These are phyloP conservation scores for Phalacrocorax carbo DNA, from an alignment of 2,113 vertebrate genomes.

Conservation along the genomic window DNA sequence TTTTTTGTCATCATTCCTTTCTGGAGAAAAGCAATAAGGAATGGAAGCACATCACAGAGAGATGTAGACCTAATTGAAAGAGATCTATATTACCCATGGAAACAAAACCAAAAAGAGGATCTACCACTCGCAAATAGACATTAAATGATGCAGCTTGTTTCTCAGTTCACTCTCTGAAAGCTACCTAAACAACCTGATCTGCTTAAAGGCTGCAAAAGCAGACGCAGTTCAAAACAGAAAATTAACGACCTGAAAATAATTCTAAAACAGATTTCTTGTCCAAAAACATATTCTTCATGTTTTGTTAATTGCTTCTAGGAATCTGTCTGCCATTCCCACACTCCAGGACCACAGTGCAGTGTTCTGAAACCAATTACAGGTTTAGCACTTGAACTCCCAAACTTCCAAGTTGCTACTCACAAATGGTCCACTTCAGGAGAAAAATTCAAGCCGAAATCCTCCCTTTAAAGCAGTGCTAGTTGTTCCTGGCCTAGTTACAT, in stretches of 20 bases:
- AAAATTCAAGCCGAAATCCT: not conserved
- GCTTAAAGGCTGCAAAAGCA: not conserved
- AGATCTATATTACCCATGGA: not conserved
- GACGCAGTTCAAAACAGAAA: not conserved
- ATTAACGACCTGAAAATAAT: not conserved
- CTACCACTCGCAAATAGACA: not conserved
- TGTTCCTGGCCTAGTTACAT: not conserved
- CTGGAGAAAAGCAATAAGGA: not conserved
- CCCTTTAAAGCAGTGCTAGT: not conserved
- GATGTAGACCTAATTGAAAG: accelerated
- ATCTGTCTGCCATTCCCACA: not conserved
- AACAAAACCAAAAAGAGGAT: not conserved
- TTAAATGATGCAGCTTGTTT: not conserved
- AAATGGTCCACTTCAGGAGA: not conserved
- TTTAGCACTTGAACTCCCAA: not conserved
- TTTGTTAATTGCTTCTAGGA: not conserved
- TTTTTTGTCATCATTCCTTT: not conserved
- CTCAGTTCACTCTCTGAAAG: not conserved
- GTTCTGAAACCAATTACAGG: not conserved
- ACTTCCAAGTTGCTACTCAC: not conserved
- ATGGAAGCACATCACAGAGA: not conserved
- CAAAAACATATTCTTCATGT: not conserved
- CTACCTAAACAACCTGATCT: not conserved
- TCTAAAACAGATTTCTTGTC: not conserved
- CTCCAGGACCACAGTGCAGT: not conserved